phyloP scores from a whole-genome alignment of 2,113 vertebrate genomes.

The Pundamilia nyererei region DNA sequence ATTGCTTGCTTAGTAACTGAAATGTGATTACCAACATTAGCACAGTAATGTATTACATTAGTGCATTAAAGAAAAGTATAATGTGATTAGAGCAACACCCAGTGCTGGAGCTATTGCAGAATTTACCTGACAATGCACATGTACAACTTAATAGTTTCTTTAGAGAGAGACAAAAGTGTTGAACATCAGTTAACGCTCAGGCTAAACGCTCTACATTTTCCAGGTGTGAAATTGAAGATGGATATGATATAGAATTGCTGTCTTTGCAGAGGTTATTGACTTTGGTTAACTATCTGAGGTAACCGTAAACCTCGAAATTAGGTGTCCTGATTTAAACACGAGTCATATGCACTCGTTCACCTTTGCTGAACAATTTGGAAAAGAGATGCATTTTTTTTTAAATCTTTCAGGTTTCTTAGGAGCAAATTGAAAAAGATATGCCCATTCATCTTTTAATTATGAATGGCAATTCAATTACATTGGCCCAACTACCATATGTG shows the following conservation, averaged over 20 bases:
- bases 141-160: background rate
- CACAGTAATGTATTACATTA: background rate
- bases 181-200: background rate
- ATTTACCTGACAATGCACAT: background rate
- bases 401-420: background rate
- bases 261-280: background rate
- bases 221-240: background rate
- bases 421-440: background rate
- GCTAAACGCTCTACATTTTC: background rate
- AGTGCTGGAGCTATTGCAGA: background rate
- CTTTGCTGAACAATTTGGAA: background rate
- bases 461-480: background rate
- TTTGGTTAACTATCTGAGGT: background rate
- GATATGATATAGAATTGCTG: background rate
- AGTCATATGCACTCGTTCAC: background rate
- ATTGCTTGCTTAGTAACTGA: background rate
- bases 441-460: background rate
- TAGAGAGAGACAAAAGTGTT: background rate
- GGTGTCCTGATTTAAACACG: background rate
- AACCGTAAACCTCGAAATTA: background rate
- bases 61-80: background rate
- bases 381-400: background rate
- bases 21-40: background rate
- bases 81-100: background rate
- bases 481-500: background rate